Base-by-base conservation (phyloP, 2,888 invertebrate species). In the Drosophila paracracens region DNA sequence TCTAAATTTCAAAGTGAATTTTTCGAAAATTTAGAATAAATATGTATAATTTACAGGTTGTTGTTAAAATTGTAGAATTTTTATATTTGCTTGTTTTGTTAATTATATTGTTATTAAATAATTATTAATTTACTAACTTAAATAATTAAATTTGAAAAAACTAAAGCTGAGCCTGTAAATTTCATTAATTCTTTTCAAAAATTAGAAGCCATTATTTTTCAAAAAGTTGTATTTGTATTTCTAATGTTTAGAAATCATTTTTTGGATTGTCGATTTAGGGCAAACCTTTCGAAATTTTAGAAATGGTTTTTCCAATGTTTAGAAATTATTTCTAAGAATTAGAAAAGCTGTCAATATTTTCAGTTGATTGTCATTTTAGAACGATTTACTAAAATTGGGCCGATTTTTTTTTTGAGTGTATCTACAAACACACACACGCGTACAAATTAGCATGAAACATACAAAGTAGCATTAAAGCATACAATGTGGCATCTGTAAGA, bases 381-480 rank as follows among this genome's bases (percentile, higher is more conserved):
- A 6, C 6, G 21, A 10, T 10, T 18, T 4, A 40, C 40, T 11
- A 11, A 43, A 21, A 21, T 21, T 4, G 2, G 46, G 1, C 0
- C 0, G 1, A 46, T 16, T 25, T 16, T 46, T 38, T 8, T 25
- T 46, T 4, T 4, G 8, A 46, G 46, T 46, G 27, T 56, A 56
- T 13, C 11, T 8, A 38, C 29, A 13, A 11, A 29, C 29, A 29
- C 21, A 3, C 74, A 74, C 36, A 59, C 66, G 70, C 68, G 50
- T 31, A 57, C 69, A 76, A 82, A 82, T 80, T 82, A 79, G 77
- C 77, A 77, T 83, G 83, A 74, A 74, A 74, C 76, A 54, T 27
- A 57, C 69, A 75, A 82, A 82, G 78, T 81, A 79, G 77, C 76
- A 77, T 83, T 81, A 76, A 72, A 74, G 82, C 78, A 57, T 69